Evolutionary conservation across 2,888 invertebrate genomes (phyloP).

Genomic region (Tenthredo mesomela): DNA sequence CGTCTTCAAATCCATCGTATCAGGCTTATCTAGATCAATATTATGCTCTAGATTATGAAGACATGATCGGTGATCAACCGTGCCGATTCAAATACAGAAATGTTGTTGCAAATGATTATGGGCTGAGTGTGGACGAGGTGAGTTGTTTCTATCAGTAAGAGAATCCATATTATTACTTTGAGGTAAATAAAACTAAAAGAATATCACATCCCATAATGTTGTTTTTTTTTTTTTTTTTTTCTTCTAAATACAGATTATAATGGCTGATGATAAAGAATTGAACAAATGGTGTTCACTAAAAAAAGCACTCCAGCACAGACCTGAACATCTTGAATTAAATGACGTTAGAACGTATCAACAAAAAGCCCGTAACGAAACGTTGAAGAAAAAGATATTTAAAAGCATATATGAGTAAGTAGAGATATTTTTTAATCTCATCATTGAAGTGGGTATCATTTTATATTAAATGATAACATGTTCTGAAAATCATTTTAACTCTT

Average conservation of each 20-base stretch:
- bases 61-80: constrained; percentile 94
- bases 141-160: constrained; percentile 54
- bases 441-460: constrained; percentile 30
- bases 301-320: constrained; percentile 89
- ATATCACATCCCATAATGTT: not conserved
- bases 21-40: constrained; percentile 96
- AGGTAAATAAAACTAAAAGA: not conserved
- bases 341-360: constrained; percentile 88
- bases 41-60: constrained; percentile 97
- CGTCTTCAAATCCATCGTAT: constrained; percentile 86
- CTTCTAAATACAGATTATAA: constrained; percentile 84
- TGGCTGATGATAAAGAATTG: constrained; percentile 94
- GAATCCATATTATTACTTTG: not conserved
- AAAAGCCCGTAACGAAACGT: constrained; percentile 85
- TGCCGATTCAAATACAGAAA: constrained; percentile 96
- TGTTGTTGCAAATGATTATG: constrained; percentile 94
- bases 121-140: constrained; percentile 94
- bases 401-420: constrained; percentile 84
- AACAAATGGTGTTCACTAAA: constrained; percentile 98
- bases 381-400: constrained; percentile 89
- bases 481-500: constrained; percentile 52
- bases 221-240: not conserved
- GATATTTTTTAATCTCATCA: constrained; percentile 61
- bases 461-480: not conserved
- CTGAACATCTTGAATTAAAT: constrained; percentile 88